These are phyloP conservation scores for Drosophila setosimentum DNA, from an alignment of 2,888 invertebrate species.

Conservation along the genomic window DNA sequence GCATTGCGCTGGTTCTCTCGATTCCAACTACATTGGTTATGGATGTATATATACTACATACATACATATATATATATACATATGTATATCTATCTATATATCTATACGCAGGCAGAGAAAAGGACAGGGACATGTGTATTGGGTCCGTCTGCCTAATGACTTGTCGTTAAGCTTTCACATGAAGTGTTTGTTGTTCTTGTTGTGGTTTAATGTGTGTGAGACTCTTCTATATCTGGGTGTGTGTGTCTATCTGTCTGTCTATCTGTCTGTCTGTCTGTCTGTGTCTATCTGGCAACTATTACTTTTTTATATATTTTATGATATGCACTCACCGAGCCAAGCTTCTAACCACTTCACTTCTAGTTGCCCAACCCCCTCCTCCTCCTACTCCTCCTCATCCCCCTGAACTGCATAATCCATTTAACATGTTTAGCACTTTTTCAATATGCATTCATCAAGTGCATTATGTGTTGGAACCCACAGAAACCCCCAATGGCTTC, in stretches of 20 bases:
- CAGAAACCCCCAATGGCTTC: not conserved
- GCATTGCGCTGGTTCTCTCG: constrained; percentile 48
- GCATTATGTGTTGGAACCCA: not conserved
- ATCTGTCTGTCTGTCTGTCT: not conserved
- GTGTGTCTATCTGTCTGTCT: not conserved
- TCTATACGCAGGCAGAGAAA: constrained; percentile 41
- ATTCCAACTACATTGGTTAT: constrained; percentile 23
- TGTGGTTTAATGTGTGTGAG: constrained; percentile 8
- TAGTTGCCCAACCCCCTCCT: not conserved
- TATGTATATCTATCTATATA: constrained; percentile 27
- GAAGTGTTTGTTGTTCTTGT: constrained; percentile 27
- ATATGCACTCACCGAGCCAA: constrained; percentile 29
- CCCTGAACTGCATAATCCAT: constrained; percentile 33
- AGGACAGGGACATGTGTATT: constrained; percentile 57
- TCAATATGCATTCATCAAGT: constrained; percentile 44
- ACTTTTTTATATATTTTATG: constrained; percentile 41
- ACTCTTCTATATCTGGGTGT: not conserved
- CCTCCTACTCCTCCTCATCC: not conserved
- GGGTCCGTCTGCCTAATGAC: constrained; percentile 57
- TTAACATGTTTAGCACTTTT: constrained; percentile 48
- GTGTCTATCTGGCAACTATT: constrained; percentile 23
- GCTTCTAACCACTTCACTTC: constrained; percentile 14
- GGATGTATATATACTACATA: constrained; percentile 28
- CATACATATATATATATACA: constrained; percentile 34
- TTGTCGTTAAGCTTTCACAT: constrained; percentile 60